A percentile compares a stretch with the other conserved stretches of the same genome.
Conservation (phyloP, 2,113 vertebrate genomes). For the Amia ocellicauda region DNA sequence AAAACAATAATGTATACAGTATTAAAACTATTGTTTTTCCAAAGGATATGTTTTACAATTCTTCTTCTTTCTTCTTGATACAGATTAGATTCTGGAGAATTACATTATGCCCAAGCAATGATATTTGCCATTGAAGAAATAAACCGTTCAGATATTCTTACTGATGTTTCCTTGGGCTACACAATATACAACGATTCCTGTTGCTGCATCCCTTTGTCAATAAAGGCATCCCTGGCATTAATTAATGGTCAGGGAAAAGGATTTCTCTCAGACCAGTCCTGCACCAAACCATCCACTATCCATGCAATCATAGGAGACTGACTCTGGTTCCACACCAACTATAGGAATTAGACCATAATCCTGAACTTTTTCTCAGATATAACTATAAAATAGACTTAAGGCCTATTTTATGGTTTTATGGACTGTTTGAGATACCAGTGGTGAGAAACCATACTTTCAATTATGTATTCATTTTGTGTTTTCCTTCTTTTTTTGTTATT, state of each 20-base stretch:
- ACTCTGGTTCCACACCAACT: constrained; percentile 9
- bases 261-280: neutral
- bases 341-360: constrained; percentile 1
- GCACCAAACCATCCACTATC: constrained; percentile 5
- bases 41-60: too few relatives aligned
- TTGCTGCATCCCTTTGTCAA: neutral
- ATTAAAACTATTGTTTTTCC: neutral
- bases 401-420: too few relatives aligned
- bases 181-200: constrained; percentile 17
- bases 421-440: constrained; percentile 17
- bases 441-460: constrained; percentile 1
- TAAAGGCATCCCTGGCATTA: constrained; percentile 1
- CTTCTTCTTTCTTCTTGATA: too few relatives aligned
- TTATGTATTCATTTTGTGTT: neutral
- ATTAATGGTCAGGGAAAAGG: constrained; percentile 7
- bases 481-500: too few relatives aligned
- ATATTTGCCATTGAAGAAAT: constrained; percentile 25
- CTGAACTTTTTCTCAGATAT: too few relatives aligned
- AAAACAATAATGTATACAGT: neutral
- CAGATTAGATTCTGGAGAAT: constrained; percentile 16
- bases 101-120: constrained; percentile 14
- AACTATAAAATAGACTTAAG: too few relatives aligned
- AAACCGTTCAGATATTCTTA: constrained; percentile 11
- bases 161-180: constrained; percentile 16
- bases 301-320: neutral